phyloP scores from a whole-genome alignment of 53 echinoderm and acorn worm genomes.

The Glandiceps talaboti region DNA sequence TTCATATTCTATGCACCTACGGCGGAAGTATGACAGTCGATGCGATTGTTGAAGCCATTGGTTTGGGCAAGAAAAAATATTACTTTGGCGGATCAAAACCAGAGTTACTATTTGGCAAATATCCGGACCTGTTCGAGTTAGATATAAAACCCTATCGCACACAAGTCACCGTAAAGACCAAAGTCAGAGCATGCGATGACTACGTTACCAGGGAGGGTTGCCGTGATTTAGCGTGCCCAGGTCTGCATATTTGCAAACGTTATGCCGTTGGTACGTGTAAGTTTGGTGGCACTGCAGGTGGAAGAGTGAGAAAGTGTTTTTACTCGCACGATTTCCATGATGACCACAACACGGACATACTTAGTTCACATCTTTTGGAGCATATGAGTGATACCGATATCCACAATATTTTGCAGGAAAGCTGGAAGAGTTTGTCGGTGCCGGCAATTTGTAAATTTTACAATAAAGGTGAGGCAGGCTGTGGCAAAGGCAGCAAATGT shows the following conservation, averaged over 20 bases:
- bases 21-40: background rate
- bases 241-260: background rate
- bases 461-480: slow-evolving; percentile 9
- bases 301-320: background rate
- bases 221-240: background rate
- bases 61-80: background rate
- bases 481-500: background rate
- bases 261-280: background rate
- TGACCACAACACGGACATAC: background rate
- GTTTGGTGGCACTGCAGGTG: background rate
- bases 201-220: background rate
- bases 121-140: background rate
- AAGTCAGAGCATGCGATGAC: background rate
- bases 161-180: background rate
- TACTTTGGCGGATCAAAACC: background rate
- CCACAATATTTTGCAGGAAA: slow-evolving; percentile 12
- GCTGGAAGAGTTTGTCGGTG: slow-evolving; percentile 21
- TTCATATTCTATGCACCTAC: background rate
- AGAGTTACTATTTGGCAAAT: background rate
- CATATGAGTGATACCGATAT: background rate
- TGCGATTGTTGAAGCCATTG: background rate
- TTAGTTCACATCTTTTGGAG: background rate
- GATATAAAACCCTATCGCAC: background rate
- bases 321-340: background rate
- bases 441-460: slow-evolving; percentile 24